Percentiles rank a stretch among this genome's conserved stretches.
These are phyloP conservation scores for Pristionchus maxplancki DNA, from an alignment of 2,888 invertebrate genomes.

Conservation along the genomic window DNA sequence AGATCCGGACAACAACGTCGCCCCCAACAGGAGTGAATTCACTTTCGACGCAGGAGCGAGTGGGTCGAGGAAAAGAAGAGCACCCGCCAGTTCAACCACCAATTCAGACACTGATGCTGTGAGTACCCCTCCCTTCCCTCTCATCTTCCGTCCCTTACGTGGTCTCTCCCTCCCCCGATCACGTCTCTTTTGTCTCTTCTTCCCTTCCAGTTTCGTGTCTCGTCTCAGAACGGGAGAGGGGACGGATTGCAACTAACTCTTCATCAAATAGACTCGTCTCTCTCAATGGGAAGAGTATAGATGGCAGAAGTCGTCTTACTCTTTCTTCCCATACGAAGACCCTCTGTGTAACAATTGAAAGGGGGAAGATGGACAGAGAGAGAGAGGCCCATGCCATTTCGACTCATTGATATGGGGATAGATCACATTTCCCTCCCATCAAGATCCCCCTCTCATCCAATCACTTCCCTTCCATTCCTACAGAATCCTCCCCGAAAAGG, in stretches of 20 bases:
- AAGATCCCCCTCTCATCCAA: not conserved
- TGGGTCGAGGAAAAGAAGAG: constrained; percentile 61
- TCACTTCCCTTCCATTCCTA: not conserved
- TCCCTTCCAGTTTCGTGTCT: constrained; percentile 5
- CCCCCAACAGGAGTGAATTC: constrained; percentile 71
- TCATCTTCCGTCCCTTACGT: not conserved
- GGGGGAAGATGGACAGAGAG: constrained; percentile 39
- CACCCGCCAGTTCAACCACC: not conserved
- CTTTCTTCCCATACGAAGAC: constrained; percentile 26
- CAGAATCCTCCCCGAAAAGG: constrained; percentile 22
- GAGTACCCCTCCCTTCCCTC: not conserved
- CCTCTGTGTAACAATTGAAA: constrained; percentile 39
- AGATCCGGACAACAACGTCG: constrained; percentile 38
- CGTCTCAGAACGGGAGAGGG: constrained; percentile 14
- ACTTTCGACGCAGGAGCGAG: constrained; percentile 71
- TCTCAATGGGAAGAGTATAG: constrained; percentile 35
- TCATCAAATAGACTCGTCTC: constrained; percentile 38
- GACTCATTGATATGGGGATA: not conserved
- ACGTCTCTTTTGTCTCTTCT: constrained; percentile 22
- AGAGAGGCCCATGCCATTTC: constrained; percentile 39
- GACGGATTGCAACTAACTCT: constrained; percentile 47
- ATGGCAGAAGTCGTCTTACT: constrained; percentile 4
- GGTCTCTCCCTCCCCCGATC: not conserved
- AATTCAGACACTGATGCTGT: constrained; percentile 36
- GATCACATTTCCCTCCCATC: not conserved